Evolutionary conservation across 2,113 vertebrate species (phyloP).

Genomic region (Carettochelys insculpta): DNA sequence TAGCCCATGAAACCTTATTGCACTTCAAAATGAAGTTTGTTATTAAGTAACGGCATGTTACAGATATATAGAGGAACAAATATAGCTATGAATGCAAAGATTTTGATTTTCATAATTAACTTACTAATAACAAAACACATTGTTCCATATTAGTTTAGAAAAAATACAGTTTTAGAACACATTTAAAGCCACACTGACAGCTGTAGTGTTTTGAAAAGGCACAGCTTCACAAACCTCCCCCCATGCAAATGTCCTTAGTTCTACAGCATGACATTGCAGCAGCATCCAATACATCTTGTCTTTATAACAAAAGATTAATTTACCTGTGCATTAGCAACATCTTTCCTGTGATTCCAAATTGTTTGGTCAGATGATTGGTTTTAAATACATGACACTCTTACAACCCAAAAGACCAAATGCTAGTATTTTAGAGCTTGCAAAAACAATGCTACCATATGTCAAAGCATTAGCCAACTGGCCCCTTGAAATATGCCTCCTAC

Average conservation of each 20-base stretch:
- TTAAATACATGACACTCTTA: background rate
- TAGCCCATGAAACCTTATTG: constrained; percentile 86
- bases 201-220: background rate
- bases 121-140: background rate
- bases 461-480: background rate
- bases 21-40: constrained; percentile 99
- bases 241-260: background rate
- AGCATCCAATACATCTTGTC: background rate
- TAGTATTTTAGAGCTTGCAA: background rate
- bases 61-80: constrained; percentile 41
- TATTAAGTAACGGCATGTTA: constrained; percentile 75
- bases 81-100: constrained; percentile 9
- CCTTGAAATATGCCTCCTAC: background rate
- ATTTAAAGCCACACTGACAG: background rate
- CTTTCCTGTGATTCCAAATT: background rate
- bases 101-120: constrained; percentile 1
- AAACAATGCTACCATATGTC: background rate
- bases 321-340: background rate
- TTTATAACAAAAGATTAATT: background rate
- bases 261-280: background rate
- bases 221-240: background rate
- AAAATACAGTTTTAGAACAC: background rate
- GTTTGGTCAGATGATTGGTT: background rate
- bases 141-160: background rate
- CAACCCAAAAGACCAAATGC: background rate